Percentiles rank a stretch among this genome's conserved stretches.
Conservation (phyloP, 2,888 invertebrate genomes). For the Kryphioiulus occultus region DNA sequence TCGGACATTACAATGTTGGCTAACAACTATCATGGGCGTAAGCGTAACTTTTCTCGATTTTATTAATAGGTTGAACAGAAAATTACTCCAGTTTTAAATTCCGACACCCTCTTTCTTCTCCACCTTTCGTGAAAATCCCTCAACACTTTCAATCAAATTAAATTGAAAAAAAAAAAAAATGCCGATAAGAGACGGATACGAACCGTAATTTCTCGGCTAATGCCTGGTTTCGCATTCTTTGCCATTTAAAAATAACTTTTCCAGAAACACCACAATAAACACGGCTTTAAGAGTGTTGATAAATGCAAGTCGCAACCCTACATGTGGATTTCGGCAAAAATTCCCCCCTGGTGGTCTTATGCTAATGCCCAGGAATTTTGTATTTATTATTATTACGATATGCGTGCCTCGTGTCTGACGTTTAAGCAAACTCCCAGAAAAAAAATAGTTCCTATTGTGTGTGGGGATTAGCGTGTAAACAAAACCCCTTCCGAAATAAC, state of each 20-base stretch:
- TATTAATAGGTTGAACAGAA: not conserved
- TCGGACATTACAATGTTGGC: not conserved
- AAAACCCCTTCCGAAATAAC: not conserved
- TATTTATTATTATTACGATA: constrained; percentile 15
- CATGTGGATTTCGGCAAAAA: not conserved
- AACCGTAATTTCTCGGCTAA: not conserved
- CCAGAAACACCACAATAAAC: not conserved
- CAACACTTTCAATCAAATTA: not conserved
- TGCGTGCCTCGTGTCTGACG: not conserved
- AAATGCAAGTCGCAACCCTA: not conserved
- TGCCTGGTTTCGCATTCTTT: not conserved
- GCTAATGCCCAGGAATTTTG: not conserved
- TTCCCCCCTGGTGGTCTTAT: not conserved
- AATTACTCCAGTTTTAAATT: not conserved
- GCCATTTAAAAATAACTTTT: not conserved
- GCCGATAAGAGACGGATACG: not conserved
- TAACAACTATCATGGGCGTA: not conserved
- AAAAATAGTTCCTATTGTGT: not conserved
- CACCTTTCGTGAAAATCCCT: not conserved
- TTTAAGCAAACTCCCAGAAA: not conserved
- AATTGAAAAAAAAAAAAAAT: not conserved
- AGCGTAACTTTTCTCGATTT: not conserved
- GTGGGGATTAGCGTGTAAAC: not conserved
- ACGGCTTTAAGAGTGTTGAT: not conserved
- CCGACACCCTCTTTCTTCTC: not conserved